Evolutionary conservation across 1,140 invertebrate genomes (phyloP).

Genomic region (Microplitis demolitor): DNA sequence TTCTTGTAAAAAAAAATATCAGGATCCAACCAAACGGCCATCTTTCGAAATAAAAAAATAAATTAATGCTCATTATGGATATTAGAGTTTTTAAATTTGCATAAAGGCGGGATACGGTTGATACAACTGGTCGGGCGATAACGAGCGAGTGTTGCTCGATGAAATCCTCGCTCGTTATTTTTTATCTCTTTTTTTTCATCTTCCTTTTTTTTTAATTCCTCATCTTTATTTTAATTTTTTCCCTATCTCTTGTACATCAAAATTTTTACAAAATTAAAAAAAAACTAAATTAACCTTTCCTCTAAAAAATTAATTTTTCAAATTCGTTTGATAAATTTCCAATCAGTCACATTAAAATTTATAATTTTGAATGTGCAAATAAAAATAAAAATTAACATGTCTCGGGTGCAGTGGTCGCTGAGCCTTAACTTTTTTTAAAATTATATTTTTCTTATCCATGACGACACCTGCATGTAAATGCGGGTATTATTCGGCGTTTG

Average conservation of each 20-base stretch:
- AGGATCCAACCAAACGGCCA: slow-evolving; percentile 32
- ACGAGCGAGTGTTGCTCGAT: slow-evolving; percentile 33
- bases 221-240: background rate
- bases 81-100: slow-evolving; percentile 46
- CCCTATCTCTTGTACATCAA: background rate
- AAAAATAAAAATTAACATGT: background rate
- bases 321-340: too few species aligned
- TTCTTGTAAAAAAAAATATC: too few species aligned
- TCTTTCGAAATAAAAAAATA: slow-evolving; percentile 33
- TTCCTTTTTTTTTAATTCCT: slow-evolving; percentile 17
- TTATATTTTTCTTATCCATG: slow-evolving; percentile 20
- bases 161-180: slow-evolving; percentile 32
- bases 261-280: background rate
- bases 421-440: slow-evolving; percentile 14
- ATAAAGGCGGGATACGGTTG: slow-evolving; percentile 46
- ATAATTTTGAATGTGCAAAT: background rate
- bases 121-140: slow-evolving; percentile 42
- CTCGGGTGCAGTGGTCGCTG: slow-evolving; percentile 6
- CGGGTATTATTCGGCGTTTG: slow-evolving; percentile 44
- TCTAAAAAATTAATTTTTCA: too few species aligned
- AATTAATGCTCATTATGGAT: slow-evolving; percentile 55
- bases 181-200: slow-evolving; percentile 22
- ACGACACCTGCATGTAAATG: slow-evolving; percentile 52
- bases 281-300: too few species aligned
- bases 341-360: too few species aligned